Conservation (phyloP, 2,888 invertebrate genomes). For the Oligia strigilis region DNA sequence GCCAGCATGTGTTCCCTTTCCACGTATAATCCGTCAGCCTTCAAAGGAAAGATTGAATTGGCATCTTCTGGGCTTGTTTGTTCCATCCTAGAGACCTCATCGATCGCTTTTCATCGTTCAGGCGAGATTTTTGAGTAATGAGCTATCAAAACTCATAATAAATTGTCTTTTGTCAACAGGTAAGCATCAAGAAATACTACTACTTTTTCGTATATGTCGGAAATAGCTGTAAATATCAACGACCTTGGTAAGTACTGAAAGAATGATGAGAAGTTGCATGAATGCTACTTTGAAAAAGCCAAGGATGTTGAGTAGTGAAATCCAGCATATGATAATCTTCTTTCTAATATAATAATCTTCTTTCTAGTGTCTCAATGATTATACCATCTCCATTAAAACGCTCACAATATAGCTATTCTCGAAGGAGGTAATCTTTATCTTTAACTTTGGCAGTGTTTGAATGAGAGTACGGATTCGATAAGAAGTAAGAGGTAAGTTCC, state of each 20-base stretch:
- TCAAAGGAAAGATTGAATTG: neutral
- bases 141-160: conserved; percentile 19
- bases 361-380: neutral
- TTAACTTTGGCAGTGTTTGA: conserved; percentile 92
- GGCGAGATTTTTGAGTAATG: neutral
- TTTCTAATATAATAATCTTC: neutral
- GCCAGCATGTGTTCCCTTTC: neutral
- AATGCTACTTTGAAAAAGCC: too few species aligned
- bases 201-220: too few species aligned
- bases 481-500: conserved; percentile 54
- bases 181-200: conserved; percentile 28
- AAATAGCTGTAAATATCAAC: neutral
- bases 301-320: neutral
- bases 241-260: conserved; percentile 7
- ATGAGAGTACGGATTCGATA: conserved; percentile 83
- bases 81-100: neutral
- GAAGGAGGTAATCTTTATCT: conserved; percentile 90
- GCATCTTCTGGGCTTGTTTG: neutral
- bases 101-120: neutral
- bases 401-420: neutral
- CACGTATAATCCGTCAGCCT: neutral
- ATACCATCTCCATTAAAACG: neutral
- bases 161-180: conserved; percentile 54
- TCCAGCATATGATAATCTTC: neutral
- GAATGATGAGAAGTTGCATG: neutral